Percentiles rank a stretch among this genome's conserved stretches.
phyloP scores from a whole-genome alignment of 2,888 invertebrate species.

The Empis livida region DNA sequence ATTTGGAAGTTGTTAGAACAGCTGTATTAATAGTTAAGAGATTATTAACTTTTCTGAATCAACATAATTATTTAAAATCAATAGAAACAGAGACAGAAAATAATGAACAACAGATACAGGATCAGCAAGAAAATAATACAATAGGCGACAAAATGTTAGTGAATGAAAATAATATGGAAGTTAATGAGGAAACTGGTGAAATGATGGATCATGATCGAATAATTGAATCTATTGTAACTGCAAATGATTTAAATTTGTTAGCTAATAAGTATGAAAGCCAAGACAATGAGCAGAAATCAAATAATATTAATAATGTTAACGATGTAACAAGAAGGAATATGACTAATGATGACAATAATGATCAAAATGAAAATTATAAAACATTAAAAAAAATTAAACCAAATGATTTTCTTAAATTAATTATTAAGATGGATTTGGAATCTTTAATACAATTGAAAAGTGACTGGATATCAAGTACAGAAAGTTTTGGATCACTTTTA shows the following conservation, averaged over 20 bases:
- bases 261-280: conserved; percentile 22
- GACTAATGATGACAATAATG: conserved; percentile 29
- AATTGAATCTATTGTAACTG: conserved; percentile 51
- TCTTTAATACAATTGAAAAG: conserved; percentile 45
- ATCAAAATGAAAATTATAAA: conserved; percentile 29
- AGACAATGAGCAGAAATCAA: conserved; percentile 39
- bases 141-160: neutral
- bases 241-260: conserved; percentile 48
- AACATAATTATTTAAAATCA: conserved; percentile 39
- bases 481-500: conserved; percentile 52
- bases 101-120: conserved; percentile 6
- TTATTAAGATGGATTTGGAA: conserved; percentile 47
- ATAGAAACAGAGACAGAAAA: conserved; percentile 14
- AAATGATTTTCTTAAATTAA: conserved; percentile 45
- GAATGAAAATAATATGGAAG: conserved; percentile 10
- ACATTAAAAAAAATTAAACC: conserved; percentile 37
- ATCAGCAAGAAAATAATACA: neutral
- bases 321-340: conserved; percentile 8
- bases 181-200: conserved; percentile 1
- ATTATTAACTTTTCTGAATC: conserved; percentile 39
- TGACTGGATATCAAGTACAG: conserved; percentile 55
- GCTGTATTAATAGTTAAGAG: conserved; percentile 41
- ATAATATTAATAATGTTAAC: conserved; percentile 24
- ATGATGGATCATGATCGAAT: conserved; percentile 35
- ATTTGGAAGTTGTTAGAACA: conserved; percentile 54